Conservation (phyloP, 92 coral and sea anemone species). For the Epizoanthus rinbou region DNA sequence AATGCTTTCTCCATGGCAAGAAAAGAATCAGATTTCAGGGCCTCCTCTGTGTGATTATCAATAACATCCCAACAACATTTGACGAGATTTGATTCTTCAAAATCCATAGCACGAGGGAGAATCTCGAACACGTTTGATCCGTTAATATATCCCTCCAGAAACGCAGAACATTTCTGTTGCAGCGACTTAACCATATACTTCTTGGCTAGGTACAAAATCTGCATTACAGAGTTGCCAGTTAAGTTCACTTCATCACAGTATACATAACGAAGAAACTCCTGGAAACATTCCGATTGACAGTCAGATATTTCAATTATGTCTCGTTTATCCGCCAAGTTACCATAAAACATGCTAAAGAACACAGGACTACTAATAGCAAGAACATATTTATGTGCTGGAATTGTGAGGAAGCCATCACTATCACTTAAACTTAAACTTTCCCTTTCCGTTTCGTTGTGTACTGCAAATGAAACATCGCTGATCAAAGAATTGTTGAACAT, state of each 20-base stretch:
- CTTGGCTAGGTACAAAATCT: slow-evolving; percentile 57
- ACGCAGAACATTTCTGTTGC: slow-evolving; percentile 46
- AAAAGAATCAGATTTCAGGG: slow-evolving; percentile 20
- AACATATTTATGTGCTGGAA: slow-evolving; percentile 28
- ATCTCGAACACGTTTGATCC: slow-evolving; percentile 53
- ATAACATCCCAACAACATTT: slow-evolving; percentile 44
- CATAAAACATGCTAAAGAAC: slow-evolving; percentile 23
- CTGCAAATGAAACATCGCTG: slow-evolving; percentile 13
- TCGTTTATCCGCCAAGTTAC: background rate
- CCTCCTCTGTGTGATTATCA: slow-evolving; percentile 44
- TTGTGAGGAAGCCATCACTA: background rate
- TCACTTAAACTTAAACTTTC: no score
- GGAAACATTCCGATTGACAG: slow-evolving; percentile 10
- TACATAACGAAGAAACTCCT: slow-evolving; percentile 13
- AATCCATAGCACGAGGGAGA: slow-evolving; percentile 49
- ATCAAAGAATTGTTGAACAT: slow-evolving; percentile 22
- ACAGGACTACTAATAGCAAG: slow-evolving; percentile 23
- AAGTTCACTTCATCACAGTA: slow-evolving; percentile 26
- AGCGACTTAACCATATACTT: slow-evolving; percentile 56
- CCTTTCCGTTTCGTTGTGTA: background rate
- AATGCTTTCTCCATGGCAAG: slow-evolving; percentile 19
- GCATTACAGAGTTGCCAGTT: slow-evolving; percentile 32
- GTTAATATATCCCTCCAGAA: slow-evolving; percentile 42
- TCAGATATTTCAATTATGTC: slow-evolving; percentile 20
- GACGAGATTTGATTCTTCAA: slow-evolving; percentile 26